These are phyloP conservation scores for Carassius auratus DNA, from an alignment of 2,113 vertebrate species.

Conservation along the genomic window DNA sequence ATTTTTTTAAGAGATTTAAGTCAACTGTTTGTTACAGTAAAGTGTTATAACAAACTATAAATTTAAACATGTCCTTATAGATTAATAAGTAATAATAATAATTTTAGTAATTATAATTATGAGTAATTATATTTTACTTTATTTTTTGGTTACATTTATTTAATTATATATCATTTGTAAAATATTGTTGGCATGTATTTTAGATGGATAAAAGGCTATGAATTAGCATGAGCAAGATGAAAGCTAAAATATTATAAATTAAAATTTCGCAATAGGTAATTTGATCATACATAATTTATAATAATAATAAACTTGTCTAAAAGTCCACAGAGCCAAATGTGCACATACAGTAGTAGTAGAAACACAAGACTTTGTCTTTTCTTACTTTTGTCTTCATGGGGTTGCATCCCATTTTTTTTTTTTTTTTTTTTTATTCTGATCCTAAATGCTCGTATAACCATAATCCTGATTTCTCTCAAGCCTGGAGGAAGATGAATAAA, in stretches of 20 bases:
- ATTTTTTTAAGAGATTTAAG: neutral
- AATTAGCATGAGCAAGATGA: neutral
- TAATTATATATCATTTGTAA: neutral
- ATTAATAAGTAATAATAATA: neutral
- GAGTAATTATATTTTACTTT: neutral
- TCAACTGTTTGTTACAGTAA: neutral
- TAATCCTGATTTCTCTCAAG: neutral
- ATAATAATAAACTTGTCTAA: neutral
- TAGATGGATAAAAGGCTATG: neutral
- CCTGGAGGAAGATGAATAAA: neutral
- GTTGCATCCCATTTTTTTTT: neutral
- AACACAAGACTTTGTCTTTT: neutral
- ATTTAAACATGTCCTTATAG: neutral
- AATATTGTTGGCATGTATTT: neutral
- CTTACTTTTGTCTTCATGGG: neutral
- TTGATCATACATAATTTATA: neutral
- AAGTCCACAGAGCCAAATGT: neutral
- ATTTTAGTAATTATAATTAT: neutral
- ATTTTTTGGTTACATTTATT: neutral
- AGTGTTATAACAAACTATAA: neutral
- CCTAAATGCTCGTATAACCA: neutral
- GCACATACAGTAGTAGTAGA: neutral
- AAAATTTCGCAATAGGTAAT: neutral
- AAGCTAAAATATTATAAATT: neutral
- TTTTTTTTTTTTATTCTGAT: neutral